Percentiles rank a stretch among this genome's conserved stretches.
phyloP scores from a whole-genome alignment of 2,888 invertebrate genomes.

The Boloria euphrosyne region DNA sequence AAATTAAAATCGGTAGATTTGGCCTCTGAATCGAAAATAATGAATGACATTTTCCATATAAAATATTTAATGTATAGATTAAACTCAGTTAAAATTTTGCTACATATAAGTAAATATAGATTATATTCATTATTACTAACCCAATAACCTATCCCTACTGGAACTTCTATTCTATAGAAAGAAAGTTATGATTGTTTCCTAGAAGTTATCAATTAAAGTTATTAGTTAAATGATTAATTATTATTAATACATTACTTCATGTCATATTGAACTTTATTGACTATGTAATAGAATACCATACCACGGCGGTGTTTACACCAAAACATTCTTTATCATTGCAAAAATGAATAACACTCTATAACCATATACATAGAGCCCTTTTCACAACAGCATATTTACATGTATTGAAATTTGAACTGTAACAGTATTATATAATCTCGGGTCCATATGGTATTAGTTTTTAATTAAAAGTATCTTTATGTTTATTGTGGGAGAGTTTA shows the following conservation, averaged over 20 bases:
- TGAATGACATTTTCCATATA: no score
- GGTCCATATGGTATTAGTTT: conserved; percentile 58
- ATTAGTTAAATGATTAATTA: conserved; percentile 13
- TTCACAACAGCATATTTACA: conserved; percentile 58
- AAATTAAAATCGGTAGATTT: no score
- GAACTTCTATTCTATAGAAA: conserved; percentile 1
- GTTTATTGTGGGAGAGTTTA: conserved; percentile 51
- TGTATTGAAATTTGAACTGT: conserved; percentile 60
- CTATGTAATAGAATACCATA: conserved; percentile 5
- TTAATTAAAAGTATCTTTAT: conserved; percentile 65
- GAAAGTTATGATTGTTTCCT: conserved; percentile 15
- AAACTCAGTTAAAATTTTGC: no score
- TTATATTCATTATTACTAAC: no score
- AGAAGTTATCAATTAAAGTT: conserved; percentile 16
- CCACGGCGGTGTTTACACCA: neutral
- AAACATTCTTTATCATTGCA: conserved; percentile 34
- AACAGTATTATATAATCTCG: conserved; percentile 51
- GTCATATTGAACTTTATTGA: conserved; percentile 1
- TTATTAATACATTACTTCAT: neutral
- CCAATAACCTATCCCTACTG: neutral
- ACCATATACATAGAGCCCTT: conserved; percentile 55
- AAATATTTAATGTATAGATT: no score
- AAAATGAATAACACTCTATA: conserved; percentile 57
- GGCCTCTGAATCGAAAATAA: no score
- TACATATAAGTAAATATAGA: no score